A percentile compares a stretch with the other conserved stretches of the same genome.
These are phyloP conservation scores for Peromyscus polionotus DNA, from an alignment of 2,113 vertebrate genomes.

Conservation along the genomic window DNA sequence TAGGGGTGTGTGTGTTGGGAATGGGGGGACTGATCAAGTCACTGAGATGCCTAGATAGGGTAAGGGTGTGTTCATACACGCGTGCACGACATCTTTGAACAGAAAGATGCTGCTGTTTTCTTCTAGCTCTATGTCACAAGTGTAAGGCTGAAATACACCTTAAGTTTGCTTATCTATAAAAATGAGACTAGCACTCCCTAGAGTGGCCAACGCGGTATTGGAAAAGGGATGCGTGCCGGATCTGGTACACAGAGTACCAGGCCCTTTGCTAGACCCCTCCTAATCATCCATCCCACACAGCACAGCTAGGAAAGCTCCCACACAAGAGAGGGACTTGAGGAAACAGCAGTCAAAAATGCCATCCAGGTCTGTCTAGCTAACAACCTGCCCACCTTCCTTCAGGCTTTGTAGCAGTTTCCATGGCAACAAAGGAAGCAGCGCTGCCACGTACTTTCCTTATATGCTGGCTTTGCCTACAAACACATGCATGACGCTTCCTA, in stretches of 20 bases:
- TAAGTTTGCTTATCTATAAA: constrained; percentile 31
- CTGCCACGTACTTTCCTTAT: neutral
- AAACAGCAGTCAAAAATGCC: neutral
- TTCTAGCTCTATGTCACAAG: neutral
- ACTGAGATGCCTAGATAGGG: neutral
- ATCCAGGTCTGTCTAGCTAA: neutral
- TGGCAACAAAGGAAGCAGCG: neutral
- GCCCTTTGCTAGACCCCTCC: neutral
- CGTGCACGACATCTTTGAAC: neutral
- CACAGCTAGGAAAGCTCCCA: neutral
- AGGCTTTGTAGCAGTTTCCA: neutral
- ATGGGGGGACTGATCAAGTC: neutral
- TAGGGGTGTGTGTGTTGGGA: neutral
- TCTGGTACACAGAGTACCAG: neutral
- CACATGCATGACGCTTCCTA: neutral
- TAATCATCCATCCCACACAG: neutral
- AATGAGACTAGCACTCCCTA: neutral
- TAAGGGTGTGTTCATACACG: neutral
- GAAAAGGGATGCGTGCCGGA: neutral
- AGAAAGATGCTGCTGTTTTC: neutral
- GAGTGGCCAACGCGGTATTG: neutral
- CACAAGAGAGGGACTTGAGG: neutral
- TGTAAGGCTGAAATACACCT: neutral
- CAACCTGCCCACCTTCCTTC: neutral
- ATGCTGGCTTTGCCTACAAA: neutral